phyloP scores from a whole-genome alignment of 1,140 invertebrate genomes.

The Oreohelix idahoensis region DNA sequence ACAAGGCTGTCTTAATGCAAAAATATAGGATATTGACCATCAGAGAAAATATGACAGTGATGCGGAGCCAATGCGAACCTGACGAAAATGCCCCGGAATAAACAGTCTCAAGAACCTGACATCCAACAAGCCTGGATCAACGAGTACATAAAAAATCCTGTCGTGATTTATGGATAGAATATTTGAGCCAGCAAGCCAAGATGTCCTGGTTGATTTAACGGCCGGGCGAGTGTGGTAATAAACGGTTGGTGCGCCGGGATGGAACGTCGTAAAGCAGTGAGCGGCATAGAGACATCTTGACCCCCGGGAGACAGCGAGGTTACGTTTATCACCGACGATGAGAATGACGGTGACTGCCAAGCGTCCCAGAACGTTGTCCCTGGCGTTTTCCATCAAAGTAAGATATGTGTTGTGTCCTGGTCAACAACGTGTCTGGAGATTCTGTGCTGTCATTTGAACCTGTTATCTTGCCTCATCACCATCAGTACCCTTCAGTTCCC shows the following conservation, averaged over 20 bases:
- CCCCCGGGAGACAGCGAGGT: neutral
- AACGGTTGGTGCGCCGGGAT: neutral
- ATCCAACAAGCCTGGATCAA: too few relatives aligned
- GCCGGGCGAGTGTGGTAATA: neutral
- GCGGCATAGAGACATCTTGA: neutral
- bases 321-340: neutral
- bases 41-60: too few relatives aligned
- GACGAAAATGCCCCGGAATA: too few relatives aligned
- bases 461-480: too few relatives aligned
- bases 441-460: too few relatives aligned
- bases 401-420: neutral
- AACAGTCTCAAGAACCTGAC: too few relatives aligned
- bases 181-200: neutral
- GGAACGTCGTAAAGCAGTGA: neutral
- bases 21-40: too few relatives aligned
- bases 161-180: neutral
- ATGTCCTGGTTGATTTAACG: neutral
- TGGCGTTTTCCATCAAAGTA: constrained; percentile 28
- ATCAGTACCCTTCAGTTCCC: too few relatives aligned
- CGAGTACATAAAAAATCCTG: too few relatives aligned
- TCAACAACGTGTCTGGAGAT: neutral
- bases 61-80: too few relatives aligned
- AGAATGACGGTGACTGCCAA: constrained; percentile 30
- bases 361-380: constrained; percentile 4
- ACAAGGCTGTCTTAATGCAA: too few relatives aligned